Conservation (phyloP, 1,140 invertebrate genomes). For the Trichonephila clavata region DNA sequence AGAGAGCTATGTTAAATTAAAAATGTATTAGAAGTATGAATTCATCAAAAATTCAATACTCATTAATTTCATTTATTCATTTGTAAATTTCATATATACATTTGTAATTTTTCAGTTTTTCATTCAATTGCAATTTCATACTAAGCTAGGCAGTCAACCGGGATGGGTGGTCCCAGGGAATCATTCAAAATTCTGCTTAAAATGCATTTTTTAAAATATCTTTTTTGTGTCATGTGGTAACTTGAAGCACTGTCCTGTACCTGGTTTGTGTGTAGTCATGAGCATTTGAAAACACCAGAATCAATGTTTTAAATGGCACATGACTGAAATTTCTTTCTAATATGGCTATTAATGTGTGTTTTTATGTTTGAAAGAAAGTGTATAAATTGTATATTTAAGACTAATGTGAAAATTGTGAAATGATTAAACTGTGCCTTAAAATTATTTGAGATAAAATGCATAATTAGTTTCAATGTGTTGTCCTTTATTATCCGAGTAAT, state of each 20-base stretch:
- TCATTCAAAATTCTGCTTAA: slow-evolving; percentile 10
- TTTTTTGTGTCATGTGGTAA: slow-evolving; percentile 9
- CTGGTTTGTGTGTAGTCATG: slow-evolving; percentile 33
- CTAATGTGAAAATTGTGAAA: slow-evolving; percentile 4
- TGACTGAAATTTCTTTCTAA: not conserved
- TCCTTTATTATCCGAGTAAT: not conserved
- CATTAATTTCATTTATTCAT: not conserved
- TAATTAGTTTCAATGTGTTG: not conserved
- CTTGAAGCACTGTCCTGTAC: not conserved
- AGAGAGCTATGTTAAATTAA: no score
- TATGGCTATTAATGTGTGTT: not conserved
- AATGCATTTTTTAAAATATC: slow-evolving; percentile 5
- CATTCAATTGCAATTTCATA: not conserved
- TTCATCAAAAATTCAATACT: not conserved
- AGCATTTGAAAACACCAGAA: not conserved
- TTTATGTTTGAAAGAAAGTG: not conserved
- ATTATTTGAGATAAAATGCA: slow-evolving; percentile 33
- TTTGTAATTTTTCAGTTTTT: not conserved
- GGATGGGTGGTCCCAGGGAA: not conserved
- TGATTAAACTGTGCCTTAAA: slow-evolving; percentile 31
- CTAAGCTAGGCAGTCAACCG: not conserved
- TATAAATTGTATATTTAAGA: slow-evolving; percentile 32
- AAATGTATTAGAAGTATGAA: no score
- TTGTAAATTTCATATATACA: not conserved
- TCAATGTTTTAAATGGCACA: not conserved